These are phyloP conservation scores for Nothoprocta perdicaria DNA, from an alignment of 2,113 vertebrate species.

Conservation along the genomic window DNA sequence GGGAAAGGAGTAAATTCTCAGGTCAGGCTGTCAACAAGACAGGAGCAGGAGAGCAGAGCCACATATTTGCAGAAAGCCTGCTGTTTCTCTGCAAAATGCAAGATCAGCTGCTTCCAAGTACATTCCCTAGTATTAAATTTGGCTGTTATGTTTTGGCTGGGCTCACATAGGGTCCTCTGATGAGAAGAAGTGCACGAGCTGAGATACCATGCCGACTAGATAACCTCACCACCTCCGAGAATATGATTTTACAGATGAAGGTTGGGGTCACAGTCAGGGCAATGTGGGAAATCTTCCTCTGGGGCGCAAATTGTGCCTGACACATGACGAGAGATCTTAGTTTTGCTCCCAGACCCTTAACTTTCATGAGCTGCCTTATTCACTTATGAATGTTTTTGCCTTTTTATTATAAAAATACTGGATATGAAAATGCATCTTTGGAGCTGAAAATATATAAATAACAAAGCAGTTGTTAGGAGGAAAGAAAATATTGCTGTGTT, in stretches of 20 bases:
- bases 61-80: neutral
- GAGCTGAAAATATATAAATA: conserved; percentile 31
- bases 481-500: conserved; percentile 17
- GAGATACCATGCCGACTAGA: neutral
- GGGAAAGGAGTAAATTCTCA: accelerated
- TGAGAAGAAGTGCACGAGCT: neutral
- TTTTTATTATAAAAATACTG: neutral
- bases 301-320: neutral
- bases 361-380: neutral
- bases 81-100: neutral
- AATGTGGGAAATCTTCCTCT: neutral
- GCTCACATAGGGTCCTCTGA: neutral
- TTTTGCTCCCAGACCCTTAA: neutral
- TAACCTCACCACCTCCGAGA: neutral
- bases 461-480: neutral
- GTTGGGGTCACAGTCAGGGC: neutral
- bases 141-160: neutral
- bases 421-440: neutral
- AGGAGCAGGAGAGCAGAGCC: neutral
- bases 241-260: neutral
- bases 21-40: neutral
- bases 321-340: neutral
- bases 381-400: neutral
- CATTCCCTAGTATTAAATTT: neutral
- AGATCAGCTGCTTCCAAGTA: neutral